Evolutionary conservation across 2,888 invertebrate species (phyloP).

Genomic region (Sinodicranocentrus sp.): DNA sequence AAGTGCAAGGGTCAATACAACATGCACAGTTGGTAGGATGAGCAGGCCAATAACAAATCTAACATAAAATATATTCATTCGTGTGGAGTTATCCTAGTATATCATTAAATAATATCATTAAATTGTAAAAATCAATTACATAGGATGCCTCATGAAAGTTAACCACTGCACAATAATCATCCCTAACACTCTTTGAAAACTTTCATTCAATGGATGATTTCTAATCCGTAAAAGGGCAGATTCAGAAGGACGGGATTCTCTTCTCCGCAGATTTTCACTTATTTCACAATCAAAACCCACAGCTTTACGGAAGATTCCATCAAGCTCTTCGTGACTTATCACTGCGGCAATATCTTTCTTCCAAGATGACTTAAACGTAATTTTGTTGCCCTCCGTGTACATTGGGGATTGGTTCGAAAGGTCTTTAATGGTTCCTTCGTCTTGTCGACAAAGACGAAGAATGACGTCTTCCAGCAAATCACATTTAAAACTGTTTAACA

Average conservation of each 20-base stretch:
- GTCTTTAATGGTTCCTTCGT: neutral
- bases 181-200: neutral
- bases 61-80: constrained; percentile 5
- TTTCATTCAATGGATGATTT: neutral
- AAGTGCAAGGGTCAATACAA: constrained; percentile 41
- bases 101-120: too few species aligned
- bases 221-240: neutral
- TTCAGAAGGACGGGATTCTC: neutral
- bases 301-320: constrained; percentile 16
- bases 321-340: neutral
- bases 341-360: neutral
- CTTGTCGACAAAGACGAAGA: constrained; percentile 50
- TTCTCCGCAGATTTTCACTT: neutral
- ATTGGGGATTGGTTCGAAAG: neutral
- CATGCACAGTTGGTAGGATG: constrained; percentile 57
- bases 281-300: constrained; percentile 8
- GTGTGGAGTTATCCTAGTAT: too few species aligned
- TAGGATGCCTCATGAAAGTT: neutral
- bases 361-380: constrained; percentile 8
- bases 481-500: constrained; percentile 51
- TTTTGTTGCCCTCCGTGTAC: neutral
- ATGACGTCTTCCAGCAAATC: constrained; percentile 68
- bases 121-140: neutral
- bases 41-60: constrained; percentile 58
- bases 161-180: neutral